Conservation (phyloP, 2,797 vertebrate genomes). For the Buceros bicornis region DNA sequence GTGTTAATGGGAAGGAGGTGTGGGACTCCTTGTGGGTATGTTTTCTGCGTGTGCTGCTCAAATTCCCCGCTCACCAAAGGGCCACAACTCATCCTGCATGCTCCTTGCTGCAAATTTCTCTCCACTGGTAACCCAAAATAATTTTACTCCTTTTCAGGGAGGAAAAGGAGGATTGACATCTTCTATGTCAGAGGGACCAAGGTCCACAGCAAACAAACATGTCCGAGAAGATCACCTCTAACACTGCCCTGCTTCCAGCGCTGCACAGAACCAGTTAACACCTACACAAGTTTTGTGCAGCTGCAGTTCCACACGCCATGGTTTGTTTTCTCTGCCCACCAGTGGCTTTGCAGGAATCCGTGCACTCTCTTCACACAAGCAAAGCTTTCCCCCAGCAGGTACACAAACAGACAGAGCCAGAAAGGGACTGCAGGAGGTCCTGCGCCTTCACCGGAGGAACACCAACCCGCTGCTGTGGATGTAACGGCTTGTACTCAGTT, state of each 20-base stretch:
- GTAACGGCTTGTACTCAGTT: neutral
- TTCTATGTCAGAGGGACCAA: neutral
- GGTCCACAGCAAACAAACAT: neutral
- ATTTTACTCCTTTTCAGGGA: neutral
- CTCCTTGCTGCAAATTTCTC: neutral
- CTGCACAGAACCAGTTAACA: neutral
- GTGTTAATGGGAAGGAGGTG: neutral
- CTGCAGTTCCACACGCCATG: accelerated
- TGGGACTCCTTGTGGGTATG: neutral
- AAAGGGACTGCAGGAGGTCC: neutral
- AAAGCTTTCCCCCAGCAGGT: neutral
- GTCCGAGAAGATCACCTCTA: neutral
- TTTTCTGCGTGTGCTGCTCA: neutral
- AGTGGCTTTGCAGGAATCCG: neutral
- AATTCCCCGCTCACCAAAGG: neutral
- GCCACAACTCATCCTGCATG: neutral
- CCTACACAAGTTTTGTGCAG: neutral
- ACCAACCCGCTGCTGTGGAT: neutral
- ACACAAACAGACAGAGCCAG: neutral
- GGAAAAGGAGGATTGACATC: neutral
- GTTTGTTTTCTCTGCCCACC: neutral
- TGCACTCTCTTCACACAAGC: neutral
- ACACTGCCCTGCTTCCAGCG: accelerated
- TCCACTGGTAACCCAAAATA: neutral
- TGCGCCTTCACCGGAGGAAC: accelerated